Evolutionary conservation across 2,113 vertebrate species (phyloP).

Genomic region (Gnathonemus longibarbis): DNA sequence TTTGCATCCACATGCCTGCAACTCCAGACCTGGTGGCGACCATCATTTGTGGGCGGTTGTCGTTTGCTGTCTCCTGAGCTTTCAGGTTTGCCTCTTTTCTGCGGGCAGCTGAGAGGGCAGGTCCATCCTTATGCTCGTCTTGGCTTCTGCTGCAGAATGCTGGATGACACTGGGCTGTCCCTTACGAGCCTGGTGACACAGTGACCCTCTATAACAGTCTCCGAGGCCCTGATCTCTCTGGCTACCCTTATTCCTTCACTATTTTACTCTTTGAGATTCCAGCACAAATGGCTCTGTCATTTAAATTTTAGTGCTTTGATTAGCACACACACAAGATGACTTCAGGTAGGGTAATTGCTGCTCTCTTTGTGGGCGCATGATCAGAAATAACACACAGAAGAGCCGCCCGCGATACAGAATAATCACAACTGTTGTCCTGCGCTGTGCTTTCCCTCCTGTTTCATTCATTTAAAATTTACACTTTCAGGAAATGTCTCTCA

Average conservation of each 20-base stretch:
- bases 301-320: background rate
- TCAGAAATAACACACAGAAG: background rate
- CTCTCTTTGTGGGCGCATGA: background rate
- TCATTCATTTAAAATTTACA: background rate
- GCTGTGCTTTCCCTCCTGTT: background rate
- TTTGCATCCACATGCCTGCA: background rate
- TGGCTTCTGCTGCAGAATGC: constrained; percentile 6
- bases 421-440: background rate
- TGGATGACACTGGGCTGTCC: constrained; percentile 14
- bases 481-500: background rate
- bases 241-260: background rate
- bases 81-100: background rate
- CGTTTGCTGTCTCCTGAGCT: background rate
- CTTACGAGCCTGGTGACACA: background rate
- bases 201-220: background rate
- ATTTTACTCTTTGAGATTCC: background rate
- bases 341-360: background rate
- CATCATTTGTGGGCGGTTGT: background rate
- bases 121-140: background rate
- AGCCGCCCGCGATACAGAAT: background rate
- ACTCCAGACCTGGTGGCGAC: background rate
- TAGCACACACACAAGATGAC: background rate
- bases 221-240: background rate
- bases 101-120: background rate
- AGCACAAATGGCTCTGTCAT: background rate